Conservation (phyloP, 2,113 vertebrate species). For the Chamaea fasciata region DNA sequence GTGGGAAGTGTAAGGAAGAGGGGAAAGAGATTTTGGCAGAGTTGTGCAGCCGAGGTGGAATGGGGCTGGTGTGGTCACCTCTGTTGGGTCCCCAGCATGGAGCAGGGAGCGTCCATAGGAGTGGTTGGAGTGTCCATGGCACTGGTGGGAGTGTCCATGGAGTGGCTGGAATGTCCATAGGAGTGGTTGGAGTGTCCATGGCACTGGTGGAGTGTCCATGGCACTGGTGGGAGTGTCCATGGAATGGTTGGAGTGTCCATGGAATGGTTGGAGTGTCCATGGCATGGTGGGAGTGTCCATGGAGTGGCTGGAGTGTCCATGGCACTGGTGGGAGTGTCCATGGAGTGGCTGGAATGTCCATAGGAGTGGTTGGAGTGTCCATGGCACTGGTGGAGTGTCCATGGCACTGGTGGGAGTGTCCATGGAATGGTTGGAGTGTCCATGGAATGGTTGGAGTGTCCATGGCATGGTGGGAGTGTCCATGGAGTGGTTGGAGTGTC, state of each 20-base stretch:
- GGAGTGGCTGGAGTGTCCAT: accelerated
- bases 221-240: not conserved
- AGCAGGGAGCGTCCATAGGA: not conserved
- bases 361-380: no score
- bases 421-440: not conserved
- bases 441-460: no score
- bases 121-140: accelerated
- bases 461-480: no score
- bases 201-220: not conserved
- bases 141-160: no score
- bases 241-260: not conserved
- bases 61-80: not conserved
- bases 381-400: not conserved
- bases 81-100: accelerated
- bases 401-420: not conserved
- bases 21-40: not conserved
- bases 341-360: not conserved
- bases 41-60: not conserved
- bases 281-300: not conserved
- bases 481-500: accelerated
- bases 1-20: accelerated
- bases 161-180: not conserved
- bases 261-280: no score
- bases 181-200: no score
- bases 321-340: no score